These are phyloP conservation scores for Plecturocebus donacophilus DNA, from an alignment of 2,113 vertebrate genomes.

Conservation along the genomic window DNA sequence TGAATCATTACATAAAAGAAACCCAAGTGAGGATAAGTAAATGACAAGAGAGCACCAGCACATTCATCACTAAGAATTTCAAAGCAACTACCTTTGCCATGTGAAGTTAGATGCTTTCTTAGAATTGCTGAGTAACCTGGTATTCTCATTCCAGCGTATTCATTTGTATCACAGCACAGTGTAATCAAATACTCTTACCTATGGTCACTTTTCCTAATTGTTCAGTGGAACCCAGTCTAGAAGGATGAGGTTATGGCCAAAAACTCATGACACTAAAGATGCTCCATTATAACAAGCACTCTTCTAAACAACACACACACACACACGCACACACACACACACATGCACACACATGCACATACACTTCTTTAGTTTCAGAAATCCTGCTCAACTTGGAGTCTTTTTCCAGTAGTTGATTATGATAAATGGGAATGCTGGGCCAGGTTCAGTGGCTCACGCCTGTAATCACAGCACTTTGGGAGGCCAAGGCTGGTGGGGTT, in stretches of 20 bases:
- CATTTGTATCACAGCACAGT: background rate
- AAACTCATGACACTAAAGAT: background rate
- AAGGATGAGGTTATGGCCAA: background rate
- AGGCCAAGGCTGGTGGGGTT: no score
- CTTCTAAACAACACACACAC: background rate
- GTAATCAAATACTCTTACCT: background rate
- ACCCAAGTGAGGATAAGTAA: background rate
- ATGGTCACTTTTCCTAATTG: background rate
- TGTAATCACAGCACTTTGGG: no score
- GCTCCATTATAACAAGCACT: background rate
- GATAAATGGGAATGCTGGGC: background rate
- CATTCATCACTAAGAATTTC: background rate
- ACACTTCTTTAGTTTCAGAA: background rate
- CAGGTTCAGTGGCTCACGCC: no score
- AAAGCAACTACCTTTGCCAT: background rate
- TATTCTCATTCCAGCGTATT: background rate
- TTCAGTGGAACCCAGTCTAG: background rate
- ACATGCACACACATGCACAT: background rate
- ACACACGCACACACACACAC: background rate
- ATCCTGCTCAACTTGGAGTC: background rate
- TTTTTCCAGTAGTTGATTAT: background rate
- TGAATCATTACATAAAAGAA: background rate
- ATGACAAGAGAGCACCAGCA: background rate
- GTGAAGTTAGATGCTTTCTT: background rate
- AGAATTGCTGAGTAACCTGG: background rate